Percentiles rank a stretch among this genome's conserved stretches.
phyloP scores from a whole-genome alignment of 2,797 vertebrate genomes.

The Premnoplex brunnescens region DNA sequence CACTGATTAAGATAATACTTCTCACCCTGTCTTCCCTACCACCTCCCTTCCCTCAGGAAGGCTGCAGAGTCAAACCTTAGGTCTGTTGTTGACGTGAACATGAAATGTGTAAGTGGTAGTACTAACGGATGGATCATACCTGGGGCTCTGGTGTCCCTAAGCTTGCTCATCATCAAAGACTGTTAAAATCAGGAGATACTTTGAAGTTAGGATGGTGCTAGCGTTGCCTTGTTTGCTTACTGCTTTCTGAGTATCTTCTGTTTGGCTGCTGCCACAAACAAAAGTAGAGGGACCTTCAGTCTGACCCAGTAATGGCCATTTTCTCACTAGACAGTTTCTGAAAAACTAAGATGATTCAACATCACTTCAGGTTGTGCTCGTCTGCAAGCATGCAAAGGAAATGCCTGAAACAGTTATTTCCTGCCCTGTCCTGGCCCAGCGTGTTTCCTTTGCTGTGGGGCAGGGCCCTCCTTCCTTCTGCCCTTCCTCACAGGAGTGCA shows the following conservation, averaged over 20 bases:
- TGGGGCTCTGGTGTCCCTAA: neutral
- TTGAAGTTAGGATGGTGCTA: neutral
- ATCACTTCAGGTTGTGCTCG: neutral
- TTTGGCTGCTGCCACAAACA: neutral
- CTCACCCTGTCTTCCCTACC: neutral
- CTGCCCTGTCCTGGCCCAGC: neutral
- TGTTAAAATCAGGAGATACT: neutral
- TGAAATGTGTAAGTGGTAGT: fast-evolving
- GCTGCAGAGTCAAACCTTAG: neutral
- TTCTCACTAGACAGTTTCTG: neutral
- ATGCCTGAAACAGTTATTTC: constrained; percentile 19
- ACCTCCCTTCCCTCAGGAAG: neutral
- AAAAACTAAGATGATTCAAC: neutral
- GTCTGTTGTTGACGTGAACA: neutral
- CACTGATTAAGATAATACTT: neutral
- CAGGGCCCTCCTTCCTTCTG: neutral
- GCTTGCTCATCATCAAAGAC: neutral
- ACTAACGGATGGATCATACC: neutral
- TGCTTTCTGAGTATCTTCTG: neutral
- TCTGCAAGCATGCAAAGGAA: neutral
- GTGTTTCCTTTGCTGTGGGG: neutral
- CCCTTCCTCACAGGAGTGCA: neutral
- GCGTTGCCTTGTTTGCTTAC: neutral
- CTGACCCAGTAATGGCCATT: neutral
- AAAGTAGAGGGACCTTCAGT: neutral